phyloP scores from a whole-genome alignment of 2,888 invertebrate genomes.

The Caenorhabditis japonica region DNA sequence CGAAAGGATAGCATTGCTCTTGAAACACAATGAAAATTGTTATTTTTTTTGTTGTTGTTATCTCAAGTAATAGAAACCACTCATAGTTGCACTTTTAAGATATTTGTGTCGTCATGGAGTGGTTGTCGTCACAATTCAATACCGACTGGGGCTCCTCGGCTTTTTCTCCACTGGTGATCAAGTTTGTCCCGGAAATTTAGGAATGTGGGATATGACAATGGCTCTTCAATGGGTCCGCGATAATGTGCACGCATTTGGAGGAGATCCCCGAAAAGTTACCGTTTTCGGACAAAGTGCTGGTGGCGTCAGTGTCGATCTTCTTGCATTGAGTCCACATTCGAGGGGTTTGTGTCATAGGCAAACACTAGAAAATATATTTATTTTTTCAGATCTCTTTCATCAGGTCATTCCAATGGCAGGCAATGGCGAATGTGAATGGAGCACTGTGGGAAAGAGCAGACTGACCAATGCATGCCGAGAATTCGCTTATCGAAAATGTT shows the following conservation, averaged over 20 bases:
- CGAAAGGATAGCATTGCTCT: conserved; percentile 8
- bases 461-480: conserved; percentile 56
- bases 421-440: conserved; percentile 69
- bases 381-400: conserved; percentile 66
- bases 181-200: conserved; percentile 71
- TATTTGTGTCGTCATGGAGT: conserved; percentile 67
- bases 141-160: conserved; percentile 69
- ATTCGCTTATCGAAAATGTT: conserved; percentile 64
- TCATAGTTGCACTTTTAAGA: conserved; percentile 28
- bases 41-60: not conserved
- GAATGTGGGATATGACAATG: conserved; percentile 72
- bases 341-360: conserved; percentile 54
- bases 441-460: conserved; percentile 57
- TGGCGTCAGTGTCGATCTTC: conserved; percentile 66
- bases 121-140: conserved; percentile 69
- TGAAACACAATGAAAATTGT: not conserved
- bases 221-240: conserved; percentile 70
- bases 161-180: conserved; percentile 72
- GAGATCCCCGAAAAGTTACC: conserved; percentile 67
- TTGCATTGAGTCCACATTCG: conserved; percentile 67
- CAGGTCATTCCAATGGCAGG: conserved; percentile 72
- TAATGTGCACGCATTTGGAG: conserved; percentile 67
- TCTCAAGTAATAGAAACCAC: conserved; percentile 1
- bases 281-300: conserved; percentile 71
- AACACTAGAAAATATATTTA: too few relatives aligned